Conservation (phyloP, 2,888 invertebrate genomes). For the Drosophila cognata region DNA sequence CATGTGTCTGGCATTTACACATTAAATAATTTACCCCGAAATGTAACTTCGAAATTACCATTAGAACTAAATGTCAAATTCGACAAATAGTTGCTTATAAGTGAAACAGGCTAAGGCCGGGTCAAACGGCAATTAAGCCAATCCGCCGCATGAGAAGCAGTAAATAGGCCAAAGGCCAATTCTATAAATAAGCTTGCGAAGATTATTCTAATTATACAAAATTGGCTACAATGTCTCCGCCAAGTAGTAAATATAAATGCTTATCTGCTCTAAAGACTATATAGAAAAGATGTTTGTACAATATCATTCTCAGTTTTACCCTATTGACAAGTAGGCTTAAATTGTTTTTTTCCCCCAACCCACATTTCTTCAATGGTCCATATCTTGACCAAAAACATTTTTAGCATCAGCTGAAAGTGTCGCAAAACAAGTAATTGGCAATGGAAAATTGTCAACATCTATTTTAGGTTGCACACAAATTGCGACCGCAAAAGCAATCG, state of each 20-base stretch:
- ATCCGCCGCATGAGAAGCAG: slow-evolving; percentile 8
- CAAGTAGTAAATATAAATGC: not conserved
- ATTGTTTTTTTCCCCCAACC: slow-evolving; percentile 2
- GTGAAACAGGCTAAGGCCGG: slow-evolving; percentile 3
- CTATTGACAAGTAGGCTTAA: not conserved
- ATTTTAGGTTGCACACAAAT: slow-evolving; percentile 31
- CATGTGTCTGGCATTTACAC: slow-evolving; percentile 3
- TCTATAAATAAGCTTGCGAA: not conserved
- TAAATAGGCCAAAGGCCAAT: slow-evolving; percentile 22
- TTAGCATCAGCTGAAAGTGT: slow-evolving; percentile 27
- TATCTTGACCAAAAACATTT: slow-evolving; percentile 3
- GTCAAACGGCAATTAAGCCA: slow-evolving; percentile 19
- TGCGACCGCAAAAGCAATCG: slow-evolving; percentile 38
- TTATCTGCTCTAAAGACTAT: not conserved
- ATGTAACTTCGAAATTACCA: slow-evolving; percentile 24
- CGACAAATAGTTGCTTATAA: slow-evolving; percentile 4
- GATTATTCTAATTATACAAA: not conserved
- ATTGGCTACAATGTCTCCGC: not conserved
- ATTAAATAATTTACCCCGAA: slow-evolving; percentile 1
- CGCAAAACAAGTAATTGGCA: slow-evolving; percentile 39
- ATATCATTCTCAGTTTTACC: not conserved
- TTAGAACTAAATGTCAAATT: not conserved
- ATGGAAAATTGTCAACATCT: slow-evolving; percentile 54
- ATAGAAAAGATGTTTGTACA: not conserved
- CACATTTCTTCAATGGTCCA: not conserved